Base-by-base conservation (phyloP, 2,113 vertebrate genomes). In the Clinocottus analis region DNA sequence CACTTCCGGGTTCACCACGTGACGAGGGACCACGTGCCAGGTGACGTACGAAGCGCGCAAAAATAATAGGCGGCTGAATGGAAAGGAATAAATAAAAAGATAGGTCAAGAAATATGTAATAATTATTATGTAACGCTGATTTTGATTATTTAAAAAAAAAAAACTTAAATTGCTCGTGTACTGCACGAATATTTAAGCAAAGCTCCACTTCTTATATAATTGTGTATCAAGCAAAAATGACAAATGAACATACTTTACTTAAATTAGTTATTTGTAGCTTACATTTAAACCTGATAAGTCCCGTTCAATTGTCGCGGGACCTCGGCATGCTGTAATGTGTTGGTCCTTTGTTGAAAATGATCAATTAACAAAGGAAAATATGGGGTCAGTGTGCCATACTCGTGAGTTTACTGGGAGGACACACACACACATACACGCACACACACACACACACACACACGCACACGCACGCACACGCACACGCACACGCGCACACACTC, bases 1-100 rank as follows among this genome's bases (percentile, higher is more conserved):
- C 0, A 79, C 87, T 90, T 93, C 92, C 92, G 89, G 72, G 75
- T 79, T 87, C 5, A 16, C 35, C 72, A 73, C 77, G 84, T 90
- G 85, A 77, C 6, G 23, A 10, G 1, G 1, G 7, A 77, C 16
- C 83, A 90, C 84, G 86, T 89, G 83, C 6, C 63, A 9, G 0
- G 21, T 79, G 84, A 89, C 84, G 87, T 19, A 16, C 0, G 0
- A 41, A 0, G 12, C 49, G 63, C 9, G 3, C 55, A 23, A 12
- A 59, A 3, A 29, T 7, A 41, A 11, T 14, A 56, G 11, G 12
- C 12, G 12, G 14, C 23, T 56, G 27, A 56, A 56, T 56, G 5
- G 0, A 27, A 13, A 56, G 25, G 43, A 45, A 31, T 11, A 43
- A 33, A n/a, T 21, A 17, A 13, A 43, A 19, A 31, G 1, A 41